Conservation (phyloP, 1,140 invertebrate species). For the Charaxes varanes region DNA sequence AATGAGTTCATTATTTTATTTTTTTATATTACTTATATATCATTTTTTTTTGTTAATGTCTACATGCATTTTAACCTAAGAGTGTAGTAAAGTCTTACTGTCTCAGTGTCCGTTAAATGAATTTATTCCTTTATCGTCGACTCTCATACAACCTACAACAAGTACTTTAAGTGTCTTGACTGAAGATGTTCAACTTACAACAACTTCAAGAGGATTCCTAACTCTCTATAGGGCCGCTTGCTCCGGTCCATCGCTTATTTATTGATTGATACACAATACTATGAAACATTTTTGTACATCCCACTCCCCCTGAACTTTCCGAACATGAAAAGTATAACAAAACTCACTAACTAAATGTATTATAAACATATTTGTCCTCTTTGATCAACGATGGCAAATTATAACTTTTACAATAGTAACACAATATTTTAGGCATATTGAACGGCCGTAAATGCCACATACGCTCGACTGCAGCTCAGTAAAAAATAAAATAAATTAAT, state of each 20-base stretch:
- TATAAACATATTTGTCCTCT: slow-evolving; percentile 62
- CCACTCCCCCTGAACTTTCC: slow-evolving; percentile 35
- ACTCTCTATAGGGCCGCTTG: slow-evolving; percentile 41
- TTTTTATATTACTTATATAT: too few species aligned
- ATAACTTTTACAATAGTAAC: slow-evolving; percentile 68
- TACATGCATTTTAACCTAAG: too few species aligned
- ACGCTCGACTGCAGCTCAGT: slow-evolving; percentile 30
- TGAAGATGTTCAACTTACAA: slow-evolving; percentile 62
- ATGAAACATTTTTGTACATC: slow-evolving; percentile 69
- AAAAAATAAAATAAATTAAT: slow-evolving; percentile 62
- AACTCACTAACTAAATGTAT: slow-evolving; percentile 69
- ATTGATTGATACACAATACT: slow-evolving; percentile 67
- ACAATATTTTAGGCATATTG: slow-evolving; percentile 61
- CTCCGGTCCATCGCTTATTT: slow-evolving; percentile 50
- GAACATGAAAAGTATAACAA: slow-evolving; percentile 67
- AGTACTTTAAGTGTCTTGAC: slow-evolving; percentile 71
- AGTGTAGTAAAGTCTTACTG: slow-evolving; percentile 12
- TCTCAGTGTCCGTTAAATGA: slow-evolving; percentile 29
- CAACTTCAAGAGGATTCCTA: slow-evolving; percentile 59
- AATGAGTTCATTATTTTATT: too few species aligned
- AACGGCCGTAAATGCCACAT: slow-evolving; percentile 39
- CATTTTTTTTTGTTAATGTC: too few species aligned
- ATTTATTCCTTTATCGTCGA: slow-evolving; percentile 29
- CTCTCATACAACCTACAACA: slow-evolving; percentile 50
- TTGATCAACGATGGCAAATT: slow-evolving; percentile 70